Base-by-base conservation (phyloP, 2,113 vertebrate species). In the Lycocorax pyrrhopterus region DNA sequence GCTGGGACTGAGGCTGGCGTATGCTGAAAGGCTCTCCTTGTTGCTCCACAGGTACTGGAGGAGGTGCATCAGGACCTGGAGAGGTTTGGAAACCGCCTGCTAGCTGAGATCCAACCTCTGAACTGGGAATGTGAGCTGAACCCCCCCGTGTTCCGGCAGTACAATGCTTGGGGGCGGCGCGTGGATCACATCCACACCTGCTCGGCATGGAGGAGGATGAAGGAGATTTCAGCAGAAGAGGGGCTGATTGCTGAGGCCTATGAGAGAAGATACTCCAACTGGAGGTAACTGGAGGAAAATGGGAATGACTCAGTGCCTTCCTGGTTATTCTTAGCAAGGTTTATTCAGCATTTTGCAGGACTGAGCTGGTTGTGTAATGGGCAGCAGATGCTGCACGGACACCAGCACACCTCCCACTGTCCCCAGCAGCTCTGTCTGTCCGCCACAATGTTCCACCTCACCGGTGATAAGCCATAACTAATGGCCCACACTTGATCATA, bases 161-260 rank as follows among this genome's bases (percentile, higher is more conserved):
- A 97, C 21, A 94, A 98, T 46, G 96, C 98, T 8, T 98, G 98
- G 98, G 98, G 98, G 7, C 80, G 5, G 33, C 95, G 98, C 9
- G 93, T 98, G 55, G 98, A 99, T 96, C 96, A 73, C 66, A 98
- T 99, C 13, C 16, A 97, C 87, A 98, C 98, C 78, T 98, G 97
- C 47, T 87, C 91, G 0, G 98, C 98, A 2, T 98, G 98, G 99
- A 98, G 96, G 71, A 97, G 90, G 59, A 97, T 99, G 95, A 99
- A 99, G 62, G 97, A 97, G 51, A 93, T 98, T 17, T 98, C 97
- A 0, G 98, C 98, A 7, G 95, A 98, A 69, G 98, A 98, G 59
- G 98, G 98, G 19, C 91, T 99, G 59, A 68, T 98, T 27, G 98
- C 98, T 47, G 97, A 97, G 25, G 98, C 97, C 60, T 98, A 98